Conservation (phyloP, 1,140 invertebrate species). For the Metopolophium dirhodum region DNA sequence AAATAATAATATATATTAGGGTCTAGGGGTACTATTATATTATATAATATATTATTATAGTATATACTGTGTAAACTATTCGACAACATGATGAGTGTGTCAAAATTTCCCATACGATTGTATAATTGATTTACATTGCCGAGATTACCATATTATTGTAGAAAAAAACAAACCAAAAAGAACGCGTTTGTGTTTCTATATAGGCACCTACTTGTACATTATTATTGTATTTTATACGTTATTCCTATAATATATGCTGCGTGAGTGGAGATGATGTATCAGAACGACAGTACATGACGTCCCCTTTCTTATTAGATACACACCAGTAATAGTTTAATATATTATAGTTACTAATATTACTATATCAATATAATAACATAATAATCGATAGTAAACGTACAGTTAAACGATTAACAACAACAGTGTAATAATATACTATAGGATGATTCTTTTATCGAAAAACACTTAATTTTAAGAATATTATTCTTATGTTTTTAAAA, state of each 20-base stretch:
- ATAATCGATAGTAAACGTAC: conserved; percentile 1
- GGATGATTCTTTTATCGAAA: background rate
- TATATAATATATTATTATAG: no score
- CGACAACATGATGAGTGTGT: background rate
- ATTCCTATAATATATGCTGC: background rate
- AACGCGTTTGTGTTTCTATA: background rate
- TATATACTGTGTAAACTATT: background rate
- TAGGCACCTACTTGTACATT: background rate
- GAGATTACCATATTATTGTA: background rate
- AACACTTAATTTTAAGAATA: background rate
- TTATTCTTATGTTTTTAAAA: no score
- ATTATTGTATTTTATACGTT: background rate
- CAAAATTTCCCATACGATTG: background rate
- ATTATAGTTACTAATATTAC: no score
- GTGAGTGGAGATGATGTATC: background rate
- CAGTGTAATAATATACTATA: background rate
- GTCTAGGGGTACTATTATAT: no score
- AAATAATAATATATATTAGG: background rate
- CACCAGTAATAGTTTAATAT: background rate
- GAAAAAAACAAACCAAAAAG: background rate
- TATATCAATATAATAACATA: no score
- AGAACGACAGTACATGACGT: background rate
- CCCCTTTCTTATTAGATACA: background rate
- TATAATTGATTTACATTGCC: background rate
- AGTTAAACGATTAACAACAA: background rate